Base-by-base conservation (phyloP, 2,113 vertebrate genomes). In the Rana temporaria region DNA sequence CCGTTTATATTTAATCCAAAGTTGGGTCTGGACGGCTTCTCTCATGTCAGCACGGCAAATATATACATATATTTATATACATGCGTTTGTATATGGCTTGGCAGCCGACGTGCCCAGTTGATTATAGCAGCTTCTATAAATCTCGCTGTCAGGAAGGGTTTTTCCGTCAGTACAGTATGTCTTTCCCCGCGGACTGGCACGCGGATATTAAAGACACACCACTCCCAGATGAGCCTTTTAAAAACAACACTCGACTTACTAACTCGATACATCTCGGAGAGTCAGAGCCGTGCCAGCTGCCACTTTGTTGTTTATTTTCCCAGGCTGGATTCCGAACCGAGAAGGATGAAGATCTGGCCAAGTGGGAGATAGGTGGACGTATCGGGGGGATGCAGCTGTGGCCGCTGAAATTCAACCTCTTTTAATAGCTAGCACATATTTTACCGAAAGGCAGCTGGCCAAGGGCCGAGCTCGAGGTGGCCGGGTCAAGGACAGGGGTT, bases 51-150 rank as follows among this genome's bases (percentile, higher is more conserved):
- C 70, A 59, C 80, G 20, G 62, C 70, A 82, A 67, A 82, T 74
- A 75, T 19, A 53, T 63, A 59, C 48, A 67, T 75, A 82, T 82
- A 82, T 82, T 82, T 82, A 82, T 74, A 67, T 74, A 75, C 80
- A 82, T 82, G 65, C 22, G 19, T 73, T 66, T 59, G 70, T 82
- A 75, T 82, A 82, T 75, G 70, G 26, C 70, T 82, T 82, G 80
- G 80, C 80, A 82, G 71, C 52, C 62, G 70, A 70, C 19, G 38
- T 42, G 70, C 79, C 34, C 62, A 26, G 26, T 65, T 74, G 60
- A 66, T 82, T 74, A 82, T 82, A 82, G 79, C n/a, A 74, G n/a
- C 80, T n/a, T 82, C 60, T 38, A 82, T 82, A 74, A 82, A 82
- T 82, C 70, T 82, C 67, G n/a, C 80, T 82, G 80, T 82, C 80